Conservation (phyloP, 2,797 vertebrate species). For the Hipposideros larvatus region DNA sequence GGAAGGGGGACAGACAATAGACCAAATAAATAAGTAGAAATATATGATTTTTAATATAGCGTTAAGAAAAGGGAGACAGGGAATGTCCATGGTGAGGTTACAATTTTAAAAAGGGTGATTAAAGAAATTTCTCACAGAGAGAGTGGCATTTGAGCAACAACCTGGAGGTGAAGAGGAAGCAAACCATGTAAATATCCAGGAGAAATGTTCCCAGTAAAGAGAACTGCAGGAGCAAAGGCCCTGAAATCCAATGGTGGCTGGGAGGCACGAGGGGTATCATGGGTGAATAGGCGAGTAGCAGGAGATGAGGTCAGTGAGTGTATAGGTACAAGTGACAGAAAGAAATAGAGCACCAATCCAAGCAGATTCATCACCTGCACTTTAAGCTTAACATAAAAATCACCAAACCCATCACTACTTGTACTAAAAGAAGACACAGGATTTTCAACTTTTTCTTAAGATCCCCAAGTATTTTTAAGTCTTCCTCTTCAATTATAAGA, state of each 20-base stretch:
- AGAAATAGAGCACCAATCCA: not conserved
- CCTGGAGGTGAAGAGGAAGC: not conserved
- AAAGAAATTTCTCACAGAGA: not conserved
- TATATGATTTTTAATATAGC: not conserved
- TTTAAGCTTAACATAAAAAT: not conserved
- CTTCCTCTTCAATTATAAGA: not conserved
- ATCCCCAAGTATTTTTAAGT: not conserved
- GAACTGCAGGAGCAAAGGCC: not conserved
- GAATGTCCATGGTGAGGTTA: not conserved
- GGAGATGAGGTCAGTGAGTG: not conserved
- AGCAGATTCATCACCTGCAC: not conserved
- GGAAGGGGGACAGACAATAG: not conserved
- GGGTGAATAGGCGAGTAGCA: not conserved
- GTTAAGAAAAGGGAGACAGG: not conserved
- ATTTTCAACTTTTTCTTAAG: not conserved
- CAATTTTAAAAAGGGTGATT: not conserved
- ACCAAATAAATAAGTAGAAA: not conserved
- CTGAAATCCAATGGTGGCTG: not conserved
- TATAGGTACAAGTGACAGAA: accelerated
- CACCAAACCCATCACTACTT: not conserved
- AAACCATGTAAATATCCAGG: not conserved
- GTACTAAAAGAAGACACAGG: not conserved
- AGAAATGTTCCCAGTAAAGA: not conserved
- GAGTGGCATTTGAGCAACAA: not conserved
- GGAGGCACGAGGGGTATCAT: accelerated